Evolutionary conservation across 2,113 vertebrate species (phyloP).

Genomic region (Smithornis capensis): DNA sequence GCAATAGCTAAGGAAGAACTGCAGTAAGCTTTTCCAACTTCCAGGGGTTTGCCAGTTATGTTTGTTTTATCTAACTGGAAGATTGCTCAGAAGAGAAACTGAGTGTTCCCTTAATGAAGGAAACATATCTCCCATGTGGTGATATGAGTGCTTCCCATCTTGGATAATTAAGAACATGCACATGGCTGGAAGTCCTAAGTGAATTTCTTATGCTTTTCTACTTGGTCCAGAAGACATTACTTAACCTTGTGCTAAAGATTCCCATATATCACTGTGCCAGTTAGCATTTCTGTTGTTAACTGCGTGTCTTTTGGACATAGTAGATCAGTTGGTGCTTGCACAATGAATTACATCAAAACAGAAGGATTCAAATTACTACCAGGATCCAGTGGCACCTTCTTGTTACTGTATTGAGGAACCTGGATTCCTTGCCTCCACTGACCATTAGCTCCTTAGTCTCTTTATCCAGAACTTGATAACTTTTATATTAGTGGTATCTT

Average conservation of each 20-base stretch:
- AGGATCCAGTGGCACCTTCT: background rate
- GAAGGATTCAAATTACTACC: background rate
- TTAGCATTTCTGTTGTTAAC: background rate
- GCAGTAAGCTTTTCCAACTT: background rate
- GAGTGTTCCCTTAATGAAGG: background rate
- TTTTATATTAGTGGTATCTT: background rate
- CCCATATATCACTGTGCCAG: accelerated
- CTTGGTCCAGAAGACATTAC: background rate
- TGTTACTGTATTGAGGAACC: background rate
- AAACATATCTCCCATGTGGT: background rate
- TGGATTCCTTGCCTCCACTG: background rate
- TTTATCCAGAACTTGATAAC: background rate
- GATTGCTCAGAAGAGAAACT: background rate
- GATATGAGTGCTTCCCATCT: background rate
- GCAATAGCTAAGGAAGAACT: background rate
- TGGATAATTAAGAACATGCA: background rate
- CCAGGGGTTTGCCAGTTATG: background rate
- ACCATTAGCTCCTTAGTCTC: background rate
- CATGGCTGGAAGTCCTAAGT: background rate
- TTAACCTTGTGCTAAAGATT: background rate
- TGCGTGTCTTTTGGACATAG: background rate
- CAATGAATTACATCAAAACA: background rate
- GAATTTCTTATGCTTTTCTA: background rate
- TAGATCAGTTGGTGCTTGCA: background rate
- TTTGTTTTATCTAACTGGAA: background rate